A percentile compares a stretch with the other conserved stretches of the same genome.
Conservation (phyloP, 2,888 invertebrate species). For the Labia minor region DNA sequence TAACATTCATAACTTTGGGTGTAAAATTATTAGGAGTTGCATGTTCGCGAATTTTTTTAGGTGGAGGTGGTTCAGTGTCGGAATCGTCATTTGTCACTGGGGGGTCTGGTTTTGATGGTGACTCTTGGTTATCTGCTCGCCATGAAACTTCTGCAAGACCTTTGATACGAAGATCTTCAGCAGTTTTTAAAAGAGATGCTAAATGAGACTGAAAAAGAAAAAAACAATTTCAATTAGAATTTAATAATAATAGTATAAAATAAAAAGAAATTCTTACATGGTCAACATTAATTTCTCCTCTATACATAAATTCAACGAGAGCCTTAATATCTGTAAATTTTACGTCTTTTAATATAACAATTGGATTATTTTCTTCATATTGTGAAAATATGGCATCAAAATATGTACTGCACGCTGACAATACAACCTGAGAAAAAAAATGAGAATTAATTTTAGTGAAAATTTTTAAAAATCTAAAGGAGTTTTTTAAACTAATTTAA, state of each 20-base stretch:
- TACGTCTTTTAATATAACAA: slow-evolving; percentile 80
- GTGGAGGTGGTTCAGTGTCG: slow-evolving; percentile 36
- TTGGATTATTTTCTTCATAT: slow-evolving; percentile 68
- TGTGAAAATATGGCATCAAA: slow-evolving; percentile 77
- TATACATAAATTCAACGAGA: slow-evolving; percentile 89
- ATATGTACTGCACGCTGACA: slow-evolving; percentile 86
- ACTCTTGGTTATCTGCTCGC: slow-evolving; percentile 48
- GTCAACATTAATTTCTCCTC: slow-evolving; percentile 89
- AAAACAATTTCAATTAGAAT: not conserved
- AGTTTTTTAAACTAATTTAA: slow-evolving; percentile 32
- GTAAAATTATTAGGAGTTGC: slow-evolving; percentile 35
- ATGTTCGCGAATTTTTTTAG: slow-evolving; percentile 52
- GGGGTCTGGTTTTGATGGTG: slow-evolving; percentile 32
- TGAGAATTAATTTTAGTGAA: too few species aligned
- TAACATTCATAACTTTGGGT: slow-evolving; percentile 42
- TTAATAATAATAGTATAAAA: slow-evolving; percentile 19
- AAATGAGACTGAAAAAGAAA: slow-evolving; percentile 59
- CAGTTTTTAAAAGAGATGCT: slow-evolving; percentile 78
- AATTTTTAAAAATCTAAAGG: not conserved
- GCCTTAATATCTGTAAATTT: slow-evolving; percentile 82
- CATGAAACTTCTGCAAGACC: slow-evolving; percentile 84
- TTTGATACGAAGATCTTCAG: slow-evolving; percentile 83
- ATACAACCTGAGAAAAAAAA: slow-evolving; percentile 53
- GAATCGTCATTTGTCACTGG: slow-evolving; percentile 37
- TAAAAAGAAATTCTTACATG: slow-evolving; percentile 54